Conservation (phyloP, 1,140 invertebrate genomes). For the Sminthurides bifidus region DNA sequence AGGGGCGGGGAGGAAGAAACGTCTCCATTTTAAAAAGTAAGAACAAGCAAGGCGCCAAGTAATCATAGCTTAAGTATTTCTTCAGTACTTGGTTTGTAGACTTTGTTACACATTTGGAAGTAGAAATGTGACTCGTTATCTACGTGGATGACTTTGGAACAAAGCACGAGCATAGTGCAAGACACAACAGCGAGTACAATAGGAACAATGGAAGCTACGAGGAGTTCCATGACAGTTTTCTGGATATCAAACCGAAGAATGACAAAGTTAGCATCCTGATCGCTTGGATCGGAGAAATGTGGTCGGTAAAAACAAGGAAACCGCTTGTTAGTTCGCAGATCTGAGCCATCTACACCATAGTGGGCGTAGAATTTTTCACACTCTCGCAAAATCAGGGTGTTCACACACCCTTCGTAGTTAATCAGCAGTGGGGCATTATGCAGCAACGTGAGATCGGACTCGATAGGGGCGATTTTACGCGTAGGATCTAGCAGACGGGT, state of each 20-base stretch:
- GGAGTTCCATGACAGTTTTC: constrained; percentile 62
- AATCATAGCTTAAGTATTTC: too few species aligned
- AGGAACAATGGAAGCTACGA: constrained; percentile 63
- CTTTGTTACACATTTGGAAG: constrained; percentile 58
- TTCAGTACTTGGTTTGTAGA: neutral
- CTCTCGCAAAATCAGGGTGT: constrained; percentile 66
- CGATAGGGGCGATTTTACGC: constrained; percentile 52
- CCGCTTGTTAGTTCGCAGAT: constrained; percentile 69
- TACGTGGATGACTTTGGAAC: constrained; percentile 69
- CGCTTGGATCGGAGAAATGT: neutral
- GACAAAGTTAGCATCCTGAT: constrained; percentile 44
- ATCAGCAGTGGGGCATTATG: constrained; percentile 72
- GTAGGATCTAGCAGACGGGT: neutral
- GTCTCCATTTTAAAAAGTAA: too few species aligned
- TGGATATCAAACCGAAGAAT: constrained; percentile 67
- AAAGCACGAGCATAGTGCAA: constrained; percentile 66
- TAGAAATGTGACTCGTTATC: constrained; percentile 81
- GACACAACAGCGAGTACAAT: constrained; percentile 67
- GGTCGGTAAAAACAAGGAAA: constrained; percentile 69
- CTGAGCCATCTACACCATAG: constrained; percentile 71
- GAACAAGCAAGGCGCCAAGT: too few species aligned
- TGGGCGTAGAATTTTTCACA: constrained; percentile 69
- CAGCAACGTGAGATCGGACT: constrained; percentile 63
- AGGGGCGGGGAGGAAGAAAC: too few species aligned
- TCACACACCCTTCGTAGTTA: constrained; percentile 78